Evolutionary conservation across 2,797 vertebrate genomes (phyloP).

Genomic region (Peromyscus nudipes): DNA sequence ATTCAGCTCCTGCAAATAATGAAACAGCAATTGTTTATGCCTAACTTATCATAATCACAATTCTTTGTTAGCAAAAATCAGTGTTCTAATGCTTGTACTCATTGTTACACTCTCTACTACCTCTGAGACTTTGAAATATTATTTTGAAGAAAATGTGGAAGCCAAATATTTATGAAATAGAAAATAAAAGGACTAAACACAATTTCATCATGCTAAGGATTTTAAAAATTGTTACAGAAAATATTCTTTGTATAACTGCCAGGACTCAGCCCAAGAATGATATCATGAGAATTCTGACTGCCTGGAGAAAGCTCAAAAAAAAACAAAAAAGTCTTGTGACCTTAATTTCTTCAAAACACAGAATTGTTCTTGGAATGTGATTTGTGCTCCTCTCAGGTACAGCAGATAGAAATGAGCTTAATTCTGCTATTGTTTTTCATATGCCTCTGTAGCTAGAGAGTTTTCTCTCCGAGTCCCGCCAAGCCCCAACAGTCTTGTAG

Average conservation of each 20-base stretch:
- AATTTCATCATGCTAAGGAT: neutral
- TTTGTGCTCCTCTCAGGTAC: too few relatives aligned
- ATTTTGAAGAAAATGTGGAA: neutral
- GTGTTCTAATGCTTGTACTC: too few relatives aligned
- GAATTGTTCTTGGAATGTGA: neutral
- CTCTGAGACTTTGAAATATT: neutral
- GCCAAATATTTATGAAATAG: neutral
- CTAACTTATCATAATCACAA: neutral
- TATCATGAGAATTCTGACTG: neutral
- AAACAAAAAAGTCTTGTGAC: neutral
- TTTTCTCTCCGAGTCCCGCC: too few relatives aligned
- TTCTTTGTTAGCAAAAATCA: neutral
- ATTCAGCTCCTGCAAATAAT: neutral
- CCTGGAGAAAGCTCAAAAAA: neutral
- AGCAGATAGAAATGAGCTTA: too few relatives aligned
- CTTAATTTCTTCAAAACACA: neutral
- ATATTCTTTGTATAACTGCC: neutral
- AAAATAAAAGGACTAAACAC: neutral
- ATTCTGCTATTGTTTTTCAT: too few relatives aligned
- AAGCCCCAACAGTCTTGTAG: too few relatives aligned
- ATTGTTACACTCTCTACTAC: neutral
- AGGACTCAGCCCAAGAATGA: neutral
- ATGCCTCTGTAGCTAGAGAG: too few relatives aligned
- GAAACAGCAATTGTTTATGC: neutral
- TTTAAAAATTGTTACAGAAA: neutral